Conservation (phyloP, 2,797 vertebrate species). For the Eurystomus glaucurus region DNA sequence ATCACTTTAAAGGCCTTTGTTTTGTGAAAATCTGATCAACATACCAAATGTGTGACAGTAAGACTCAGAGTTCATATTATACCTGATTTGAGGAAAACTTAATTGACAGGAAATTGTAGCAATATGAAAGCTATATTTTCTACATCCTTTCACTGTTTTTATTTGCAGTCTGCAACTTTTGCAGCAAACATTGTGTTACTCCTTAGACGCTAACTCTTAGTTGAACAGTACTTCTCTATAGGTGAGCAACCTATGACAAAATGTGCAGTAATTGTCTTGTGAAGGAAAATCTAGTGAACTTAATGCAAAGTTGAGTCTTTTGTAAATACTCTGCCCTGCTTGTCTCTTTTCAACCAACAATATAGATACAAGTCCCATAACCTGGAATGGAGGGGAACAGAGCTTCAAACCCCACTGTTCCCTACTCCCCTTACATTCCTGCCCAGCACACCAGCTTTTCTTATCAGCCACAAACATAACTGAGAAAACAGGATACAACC, state of each 20-base stretch:
- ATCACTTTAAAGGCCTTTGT: neutral
- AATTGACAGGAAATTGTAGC: neutral
- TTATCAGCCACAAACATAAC: neutral
- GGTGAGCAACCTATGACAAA: neutral
- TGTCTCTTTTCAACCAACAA: neutral
- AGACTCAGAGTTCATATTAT: neutral
- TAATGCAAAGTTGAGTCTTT: neutral
- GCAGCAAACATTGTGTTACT: neutral
- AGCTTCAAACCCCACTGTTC: neutral
- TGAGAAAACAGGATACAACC: neutral
- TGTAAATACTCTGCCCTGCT: neutral
- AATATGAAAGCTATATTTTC: neutral
- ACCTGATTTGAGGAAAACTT: neutral
- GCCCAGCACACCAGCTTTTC: neutral
- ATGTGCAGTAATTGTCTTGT: neutral
- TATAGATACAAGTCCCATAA: neutral
- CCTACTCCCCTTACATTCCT: neutral
- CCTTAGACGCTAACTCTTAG: neutral
- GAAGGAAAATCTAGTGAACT: neutral
- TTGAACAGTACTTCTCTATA: neutral
- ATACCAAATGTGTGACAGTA: neutral
- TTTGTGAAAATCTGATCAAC: slow-evolving; percentile 7
- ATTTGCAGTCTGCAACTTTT: neutral
- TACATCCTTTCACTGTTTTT: neutral
- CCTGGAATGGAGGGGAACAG: neutral